These are phyloP conservation scores for Agrypnia vestita DNA, from an alignment of 1,140 invertebrate species.

Conservation along the genomic window DNA sequence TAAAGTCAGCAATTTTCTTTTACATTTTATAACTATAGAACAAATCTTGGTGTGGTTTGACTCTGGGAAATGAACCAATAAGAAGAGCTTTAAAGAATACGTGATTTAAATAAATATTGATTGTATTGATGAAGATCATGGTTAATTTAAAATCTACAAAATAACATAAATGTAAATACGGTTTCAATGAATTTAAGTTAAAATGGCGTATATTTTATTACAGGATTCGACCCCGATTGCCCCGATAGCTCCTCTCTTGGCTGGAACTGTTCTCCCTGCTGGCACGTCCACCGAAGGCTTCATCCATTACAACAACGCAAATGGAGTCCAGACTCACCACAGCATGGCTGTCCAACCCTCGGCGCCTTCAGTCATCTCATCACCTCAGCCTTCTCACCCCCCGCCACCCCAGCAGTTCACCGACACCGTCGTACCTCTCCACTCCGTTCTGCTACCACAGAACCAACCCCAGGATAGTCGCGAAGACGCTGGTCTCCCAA, in stretches of 20 bases:
- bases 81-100: no score
- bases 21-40: no score
- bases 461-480: background rate
- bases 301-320: conserved; percentile 49
- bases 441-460: background rate
- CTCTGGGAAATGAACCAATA: no score
- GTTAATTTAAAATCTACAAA: no score
- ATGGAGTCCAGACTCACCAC: conserved; percentile 44
- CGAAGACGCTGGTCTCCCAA: background rate
- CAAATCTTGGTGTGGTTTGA: no score
- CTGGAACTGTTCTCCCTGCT: conserved; percentile 51
- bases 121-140: no score
- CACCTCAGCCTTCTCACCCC: background rate
- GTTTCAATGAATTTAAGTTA: no score
- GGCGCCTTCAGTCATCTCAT: background rate
- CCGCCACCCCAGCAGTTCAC: background rate
- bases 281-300: conserved; percentile 50
- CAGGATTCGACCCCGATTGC: conserved; percentile 34
- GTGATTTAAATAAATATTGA: no score
- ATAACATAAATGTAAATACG: no score
- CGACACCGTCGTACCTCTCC: background rate
- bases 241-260: conserved; percentile 38
- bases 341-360: conserved; percentile 29
- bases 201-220: conserved; percentile 24
- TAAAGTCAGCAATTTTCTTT: no score